These are phyloP conservation scores for Sarcophaga subvicina DNA, from an alignment of 2,888 invertebrate species.

Conservation along the genomic window DNA sequence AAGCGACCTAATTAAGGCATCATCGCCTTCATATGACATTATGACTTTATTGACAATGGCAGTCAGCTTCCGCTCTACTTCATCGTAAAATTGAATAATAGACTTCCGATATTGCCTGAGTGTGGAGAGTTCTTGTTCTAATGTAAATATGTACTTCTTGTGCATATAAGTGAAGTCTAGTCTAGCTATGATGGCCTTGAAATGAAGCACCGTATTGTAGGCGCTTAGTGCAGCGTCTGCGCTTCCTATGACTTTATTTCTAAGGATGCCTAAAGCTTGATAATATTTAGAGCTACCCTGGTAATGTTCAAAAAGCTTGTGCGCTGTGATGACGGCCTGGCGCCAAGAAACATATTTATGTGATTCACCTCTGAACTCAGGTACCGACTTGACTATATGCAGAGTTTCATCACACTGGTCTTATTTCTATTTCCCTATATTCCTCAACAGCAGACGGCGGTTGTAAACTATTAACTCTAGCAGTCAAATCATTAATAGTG, in stretches of 20 bases:
- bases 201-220: too few relatives aligned
- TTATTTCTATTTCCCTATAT: constrained; percentile 15
- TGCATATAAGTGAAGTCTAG: too few relatives aligned
- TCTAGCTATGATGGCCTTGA: too few relatives aligned
- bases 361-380: constrained; percentile 20
- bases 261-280: too few relatives aligned
- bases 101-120: too few relatives aligned
- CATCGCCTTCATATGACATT: constrained; percentile 31
- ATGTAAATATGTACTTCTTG: too few relatives aligned
- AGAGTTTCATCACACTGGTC: constrained; percentile 27
- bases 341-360: constrained; percentile 31
- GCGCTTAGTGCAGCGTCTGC: too few relatives aligned
- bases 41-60: constrained; percentile 44
- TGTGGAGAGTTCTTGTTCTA: too few relatives aligned
- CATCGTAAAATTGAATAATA: constrained; percentile 12
- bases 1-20: constrained; percentile 16
- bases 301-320: constrained; percentile 1
- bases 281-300: too few relatives aligned
- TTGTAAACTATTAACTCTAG: neutral
- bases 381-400: constrained; percentile 24
- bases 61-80: constrained; percentile 57
- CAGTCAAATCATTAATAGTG: constrained; percentile 12
- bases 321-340: constrained; percentile 21
- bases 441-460: constrained; percentile 11
- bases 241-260: too few relatives aligned